A percentile compares a stretch with the other conserved stretches of the same genome.
phyloP scores from a whole-genome alignment of 2,888 invertebrate species.

The Lithophane socia region DNA sequence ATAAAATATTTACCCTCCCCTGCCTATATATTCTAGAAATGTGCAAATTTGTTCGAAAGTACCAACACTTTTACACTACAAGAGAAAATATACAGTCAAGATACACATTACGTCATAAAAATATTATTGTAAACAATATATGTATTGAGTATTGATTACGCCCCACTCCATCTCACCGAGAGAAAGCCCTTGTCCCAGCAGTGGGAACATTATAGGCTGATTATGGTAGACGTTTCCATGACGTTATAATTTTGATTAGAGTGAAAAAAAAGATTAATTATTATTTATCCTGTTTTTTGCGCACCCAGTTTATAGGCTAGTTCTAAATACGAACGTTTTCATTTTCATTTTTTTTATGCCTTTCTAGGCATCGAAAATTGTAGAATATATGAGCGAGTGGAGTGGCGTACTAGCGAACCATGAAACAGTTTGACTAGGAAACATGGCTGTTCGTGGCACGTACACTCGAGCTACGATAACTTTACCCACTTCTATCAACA shows the following conservation, averaged over 20 bases:
- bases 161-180: too few species aligned
- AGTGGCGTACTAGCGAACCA: conserved; percentile 22
- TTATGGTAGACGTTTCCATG: not conserved
- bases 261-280: not conserved
- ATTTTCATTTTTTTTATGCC: too few species aligned
- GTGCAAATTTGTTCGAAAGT: too few species aligned
- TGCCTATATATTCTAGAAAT: too few species aligned
- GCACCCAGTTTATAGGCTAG: not conserved
- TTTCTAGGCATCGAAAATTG: conserved; percentile 9
- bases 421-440: conserved; percentile 47
- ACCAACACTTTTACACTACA: too few species aligned
- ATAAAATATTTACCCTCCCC: too few species aligned
- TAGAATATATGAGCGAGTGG: conserved; percentile 9
- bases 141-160: too few species aligned
- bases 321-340: not conserved
- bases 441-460: conserved; percentile 27
- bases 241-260: not conserved
- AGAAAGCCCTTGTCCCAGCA: too few species aligned
- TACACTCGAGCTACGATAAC: conserved; percentile 37
- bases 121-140: too few species aligned
- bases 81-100: too few species aligned
- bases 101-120: too few species aligned
- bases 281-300: not conserved
- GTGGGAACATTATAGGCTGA: too few species aligned
- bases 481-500: conserved; percentile 21